Evolutionary conservation across 2,888 invertebrate species (phyloP).

Genomic region (Eurytoma adleriae): DNA sequence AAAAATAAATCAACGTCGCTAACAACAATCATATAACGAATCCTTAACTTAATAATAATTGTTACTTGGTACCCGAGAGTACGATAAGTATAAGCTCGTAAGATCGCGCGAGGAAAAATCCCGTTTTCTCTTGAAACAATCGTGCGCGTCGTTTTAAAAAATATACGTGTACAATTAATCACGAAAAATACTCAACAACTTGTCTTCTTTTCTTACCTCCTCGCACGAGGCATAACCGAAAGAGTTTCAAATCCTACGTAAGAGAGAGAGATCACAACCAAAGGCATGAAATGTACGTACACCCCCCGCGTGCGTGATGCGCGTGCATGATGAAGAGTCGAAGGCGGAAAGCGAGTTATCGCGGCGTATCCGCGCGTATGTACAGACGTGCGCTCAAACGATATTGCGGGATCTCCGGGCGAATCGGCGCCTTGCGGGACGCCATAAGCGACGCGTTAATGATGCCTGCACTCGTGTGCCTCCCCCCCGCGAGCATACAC

Average conservation of each 20-base stretch:
- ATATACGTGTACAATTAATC: constrained; percentile 18
- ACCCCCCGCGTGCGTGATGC: neutral
- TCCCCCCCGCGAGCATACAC: neutral
- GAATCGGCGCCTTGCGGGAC: constrained; percentile 1
- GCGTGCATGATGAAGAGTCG: neutral
- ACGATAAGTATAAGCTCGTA: constrained; percentile 44
- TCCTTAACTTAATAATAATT: constrained; percentile 16
- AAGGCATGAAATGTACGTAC: constrained; percentile 1
- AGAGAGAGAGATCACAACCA: constrained; percentile 10
- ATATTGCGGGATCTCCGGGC: neutral
- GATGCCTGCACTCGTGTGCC: constrained; percentile 39
- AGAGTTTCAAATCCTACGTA: neutral
- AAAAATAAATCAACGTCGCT: constrained; percentile 43
- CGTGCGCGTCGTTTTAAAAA: constrained; percentile 22
- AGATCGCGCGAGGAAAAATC: constrained; percentile 16
- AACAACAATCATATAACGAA: constrained; percentile 28
- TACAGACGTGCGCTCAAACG: constrained; percentile 7
- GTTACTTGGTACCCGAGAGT: neutral
- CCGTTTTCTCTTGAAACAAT: neutral
- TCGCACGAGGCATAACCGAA: neutral
- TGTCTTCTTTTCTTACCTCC: neutral
- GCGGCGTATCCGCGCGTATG: neutral
- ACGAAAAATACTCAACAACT: constrained; percentile 26
- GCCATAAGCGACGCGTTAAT: constrained; percentile 54
- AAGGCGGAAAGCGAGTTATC: constrained; percentile 8